These are phyloP conservation scores for Tympanoctomys barrerae DNA, from an alignment of 2,797 vertebrate genomes.

Conservation along the genomic window DNA sequence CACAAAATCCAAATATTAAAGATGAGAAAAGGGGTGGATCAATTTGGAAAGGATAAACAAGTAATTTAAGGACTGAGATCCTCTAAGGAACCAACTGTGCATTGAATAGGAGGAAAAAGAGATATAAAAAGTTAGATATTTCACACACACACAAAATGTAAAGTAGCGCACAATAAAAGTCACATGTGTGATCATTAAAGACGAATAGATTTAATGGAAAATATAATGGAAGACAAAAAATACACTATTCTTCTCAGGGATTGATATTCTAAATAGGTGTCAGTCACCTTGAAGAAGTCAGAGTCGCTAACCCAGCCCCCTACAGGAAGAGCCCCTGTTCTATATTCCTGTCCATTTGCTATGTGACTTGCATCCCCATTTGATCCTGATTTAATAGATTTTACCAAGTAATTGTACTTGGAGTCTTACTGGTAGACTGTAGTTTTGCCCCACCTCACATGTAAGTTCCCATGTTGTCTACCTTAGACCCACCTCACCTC, in stretches of 20 bases:
- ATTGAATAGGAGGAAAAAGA: not conserved
- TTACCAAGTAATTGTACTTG: too few species aligned
- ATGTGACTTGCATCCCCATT: too few species aligned
- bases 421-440: too few species aligned
- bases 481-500: too few species aligned
- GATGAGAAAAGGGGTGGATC: not conserved
- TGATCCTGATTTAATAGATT: too few species aligned
- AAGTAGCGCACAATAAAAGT: constrained; percentile 22
- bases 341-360: too few species aligned
- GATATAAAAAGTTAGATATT: constrained; percentile 31
- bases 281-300: too few species aligned
- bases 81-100: not conserved
- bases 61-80: constrained; percentile 15
- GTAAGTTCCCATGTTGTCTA: too few species aligned
- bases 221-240: not conserved
- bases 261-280: too few species aligned
- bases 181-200: not conserved
- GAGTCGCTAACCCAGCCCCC: too few species aligned
- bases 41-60: not conserved
- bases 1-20: constrained; percentile 37
- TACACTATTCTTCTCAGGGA: not conserved
- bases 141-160: constrained; percentile 29
- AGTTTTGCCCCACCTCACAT: too few species aligned
- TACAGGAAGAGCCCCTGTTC: too few species aligned
- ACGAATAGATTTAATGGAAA: not conserved